These are phyloP conservation scores for Beris chalybata DNA, from an alignment of 2,888 invertebrate species.

Conservation along the genomic window DNA sequence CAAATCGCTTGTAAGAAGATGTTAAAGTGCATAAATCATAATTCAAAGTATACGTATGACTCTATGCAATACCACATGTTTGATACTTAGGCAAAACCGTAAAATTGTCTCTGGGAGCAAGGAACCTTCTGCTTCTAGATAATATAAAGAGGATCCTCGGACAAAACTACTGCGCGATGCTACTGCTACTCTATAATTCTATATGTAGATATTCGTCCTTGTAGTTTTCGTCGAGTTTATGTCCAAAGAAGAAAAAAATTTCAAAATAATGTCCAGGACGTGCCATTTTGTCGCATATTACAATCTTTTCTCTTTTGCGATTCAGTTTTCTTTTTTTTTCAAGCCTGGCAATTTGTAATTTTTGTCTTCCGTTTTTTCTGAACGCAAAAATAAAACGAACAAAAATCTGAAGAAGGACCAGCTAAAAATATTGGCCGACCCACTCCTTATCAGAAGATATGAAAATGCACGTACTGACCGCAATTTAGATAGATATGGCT, in stretches of 20 bases:
- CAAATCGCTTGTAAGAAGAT: no score
- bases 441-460: conserved; percentile 29
- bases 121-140: no score
- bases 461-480: conserved; percentile 29
- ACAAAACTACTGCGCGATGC: no score
- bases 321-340: neutral
- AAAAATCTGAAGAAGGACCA: conserved; percentile 3
- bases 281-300: conserved; percentile 25
- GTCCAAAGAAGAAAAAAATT: neutral
- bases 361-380: conserved; percentile 21
- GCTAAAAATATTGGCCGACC: conserved; percentile 13
- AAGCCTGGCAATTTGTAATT: conserved; percentile 27
- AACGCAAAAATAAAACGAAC: neutral
- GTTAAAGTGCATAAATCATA: no score
- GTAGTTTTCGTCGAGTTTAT: no score
- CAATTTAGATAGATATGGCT: conserved; percentile 30
- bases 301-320: conserved; percentile 7
- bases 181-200: no score
- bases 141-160: no score
- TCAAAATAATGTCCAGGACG: conserved; percentile 26
- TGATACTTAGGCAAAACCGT: no score
- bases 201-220: no score
- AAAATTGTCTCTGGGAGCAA: no score
- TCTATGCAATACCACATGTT: no score
- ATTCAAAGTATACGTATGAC: no score